phyloP scores from a whole-genome alignment of 2,888 invertebrate species.

The Synanthedon vespiformis region DNA sequence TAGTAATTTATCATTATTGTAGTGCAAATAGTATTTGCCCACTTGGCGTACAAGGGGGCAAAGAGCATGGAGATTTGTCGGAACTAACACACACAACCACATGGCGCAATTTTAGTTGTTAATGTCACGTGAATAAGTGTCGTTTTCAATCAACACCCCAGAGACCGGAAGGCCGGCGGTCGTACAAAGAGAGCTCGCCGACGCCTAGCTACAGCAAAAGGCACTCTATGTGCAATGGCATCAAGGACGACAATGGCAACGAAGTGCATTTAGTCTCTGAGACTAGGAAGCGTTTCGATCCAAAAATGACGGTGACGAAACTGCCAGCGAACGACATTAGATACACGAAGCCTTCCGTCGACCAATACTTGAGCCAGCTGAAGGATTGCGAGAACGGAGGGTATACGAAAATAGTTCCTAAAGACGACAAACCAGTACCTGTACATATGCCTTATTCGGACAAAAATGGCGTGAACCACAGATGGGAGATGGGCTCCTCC shows the following conservation, averaged over 20 bases:
- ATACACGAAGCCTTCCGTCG: constrained; percentile 40
- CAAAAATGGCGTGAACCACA: constrained; percentile 40
- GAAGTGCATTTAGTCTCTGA: constrained; percentile 71
- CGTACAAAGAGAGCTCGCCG: constrained; percentile 53
- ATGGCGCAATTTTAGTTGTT: constrained; percentile 25
- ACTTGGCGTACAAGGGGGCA: constrained; percentile 10
- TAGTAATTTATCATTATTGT: constrained; percentile 9
- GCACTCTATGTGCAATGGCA: constrained; percentile 48
- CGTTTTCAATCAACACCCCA: constrained; percentile 27
- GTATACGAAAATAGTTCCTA: constrained; percentile 42
- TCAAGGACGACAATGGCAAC: constrained; percentile 72
- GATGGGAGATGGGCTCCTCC: constrained; percentile 42
- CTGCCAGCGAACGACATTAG: constrained; percentile 52
- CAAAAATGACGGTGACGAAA: constrained; percentile 62
- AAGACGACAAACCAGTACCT: constrained; percentile 58
- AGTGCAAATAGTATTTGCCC: constrained; percentile 7
- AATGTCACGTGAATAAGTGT: constrained; percentile 6
- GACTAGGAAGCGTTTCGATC: constrained; percentile 69
- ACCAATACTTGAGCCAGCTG: constrained; percentile 50
- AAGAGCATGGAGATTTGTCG: constrained; percentile 32
- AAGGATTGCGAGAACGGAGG: constrained; percentile 58
- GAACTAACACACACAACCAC: constrained; percentile 66
- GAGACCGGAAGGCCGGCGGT: constrained; percentile 56
- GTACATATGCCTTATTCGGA: constrained; percentile 55
- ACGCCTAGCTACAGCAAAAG: constrained; percentile 46